phyloP scores from a whole-genome alignment of 2,113 vertebrate genomes.

The Alexandromys fortis region DNA sequence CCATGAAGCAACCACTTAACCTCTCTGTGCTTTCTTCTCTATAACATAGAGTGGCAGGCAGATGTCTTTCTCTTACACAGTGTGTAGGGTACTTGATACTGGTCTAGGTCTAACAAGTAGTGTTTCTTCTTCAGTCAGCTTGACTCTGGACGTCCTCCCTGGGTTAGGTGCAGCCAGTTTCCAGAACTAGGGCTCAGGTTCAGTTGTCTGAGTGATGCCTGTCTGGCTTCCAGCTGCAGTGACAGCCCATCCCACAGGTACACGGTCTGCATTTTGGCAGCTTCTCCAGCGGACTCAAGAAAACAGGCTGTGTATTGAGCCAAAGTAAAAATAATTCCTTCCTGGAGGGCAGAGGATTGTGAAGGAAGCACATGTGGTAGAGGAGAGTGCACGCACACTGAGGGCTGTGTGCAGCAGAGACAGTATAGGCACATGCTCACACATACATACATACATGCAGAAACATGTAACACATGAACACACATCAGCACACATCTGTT shows the following conservation, averaged over 20 bases:
- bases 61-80: background rate
- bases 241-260: background rate
- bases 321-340: background rate
- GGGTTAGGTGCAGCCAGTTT: background rate
- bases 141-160: too few species aligned
- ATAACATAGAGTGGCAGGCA: background rate
- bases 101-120: background rate
- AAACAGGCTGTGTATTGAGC: background rate
- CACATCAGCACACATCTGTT: background rate
- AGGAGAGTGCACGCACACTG: fast-evolving
- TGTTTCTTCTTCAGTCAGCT: fast-evolving
- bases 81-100: background rate
- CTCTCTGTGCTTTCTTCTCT: background rate
- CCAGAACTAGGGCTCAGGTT: background rate
- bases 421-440: background rate
- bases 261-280: conserved; percentile 4
- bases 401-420: background rate
- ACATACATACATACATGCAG: background rate
- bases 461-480: background rate
- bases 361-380: fast-evolving
- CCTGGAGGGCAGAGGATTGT: background rate
- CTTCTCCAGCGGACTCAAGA: conserved; percentile 7
- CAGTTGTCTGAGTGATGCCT: background rate
- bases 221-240: conserved; percentile 41
- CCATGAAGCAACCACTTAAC: background rate